Evolutionary conservation across 1,140 invertebrate genomes (phyloP).

Genomic region (Drosophila suzukii): DNA sequence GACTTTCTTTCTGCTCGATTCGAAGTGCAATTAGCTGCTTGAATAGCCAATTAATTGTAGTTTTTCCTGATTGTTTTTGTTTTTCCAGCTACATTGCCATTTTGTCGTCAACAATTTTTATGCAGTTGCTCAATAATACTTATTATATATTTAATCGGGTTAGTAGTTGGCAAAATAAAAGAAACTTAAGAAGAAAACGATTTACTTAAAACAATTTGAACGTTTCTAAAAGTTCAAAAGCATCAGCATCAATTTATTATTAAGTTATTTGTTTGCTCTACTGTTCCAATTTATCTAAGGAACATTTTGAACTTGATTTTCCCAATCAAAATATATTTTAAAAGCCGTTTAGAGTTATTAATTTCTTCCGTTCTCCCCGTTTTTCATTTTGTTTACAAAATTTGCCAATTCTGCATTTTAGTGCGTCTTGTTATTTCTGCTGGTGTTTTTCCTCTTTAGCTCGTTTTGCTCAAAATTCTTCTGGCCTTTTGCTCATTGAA

Average conservation of each 20-base stretch:
- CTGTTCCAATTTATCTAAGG: too few relatives aligned
- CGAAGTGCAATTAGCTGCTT: slow-evolving; percentile 66
- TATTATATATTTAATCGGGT: slow-evolving; percentile 48
- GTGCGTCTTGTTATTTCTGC: slow-evolving; percentile 38
- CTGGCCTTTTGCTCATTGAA: slow-evolving; percentile 56
- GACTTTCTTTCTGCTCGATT: slow-evolving; percentile 32
- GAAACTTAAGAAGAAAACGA: neutral
- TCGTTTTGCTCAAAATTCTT: slow-evolving; percentile 28
- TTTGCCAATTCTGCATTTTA: slow-evolving; percentile 56
- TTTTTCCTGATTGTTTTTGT: slow-evolving; percentile 23
- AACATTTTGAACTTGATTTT: too few relatives aligned
- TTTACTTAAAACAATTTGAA: neutral
- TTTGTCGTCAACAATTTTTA: slow-evolving; percentile 26
- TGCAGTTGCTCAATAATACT: slow-evolving; percentile 29
- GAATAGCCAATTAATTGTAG: slow-evolving; percentile 67
- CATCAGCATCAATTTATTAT: too few relatives aligned
- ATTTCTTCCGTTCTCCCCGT: neutral
- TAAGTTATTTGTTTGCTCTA: too few relatives aligned
- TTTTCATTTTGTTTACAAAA: slow-evolving; percentile 57
- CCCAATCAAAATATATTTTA: neutral
- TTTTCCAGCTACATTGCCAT: slow-evolving; percentile 8
- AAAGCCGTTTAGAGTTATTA: neutral
- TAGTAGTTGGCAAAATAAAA: slow-evolving; percentile 15
- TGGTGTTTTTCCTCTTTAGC: slow-evolving; percentile 24
- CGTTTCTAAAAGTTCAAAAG: too few relatives aligned